A percentile compares a stretch with the other conserved stretches of the same genome.
Evolutionary conservation across 1,140 invertebrate species (phyloP).

Genomic region (Sarcophaga bullata): DNA sequence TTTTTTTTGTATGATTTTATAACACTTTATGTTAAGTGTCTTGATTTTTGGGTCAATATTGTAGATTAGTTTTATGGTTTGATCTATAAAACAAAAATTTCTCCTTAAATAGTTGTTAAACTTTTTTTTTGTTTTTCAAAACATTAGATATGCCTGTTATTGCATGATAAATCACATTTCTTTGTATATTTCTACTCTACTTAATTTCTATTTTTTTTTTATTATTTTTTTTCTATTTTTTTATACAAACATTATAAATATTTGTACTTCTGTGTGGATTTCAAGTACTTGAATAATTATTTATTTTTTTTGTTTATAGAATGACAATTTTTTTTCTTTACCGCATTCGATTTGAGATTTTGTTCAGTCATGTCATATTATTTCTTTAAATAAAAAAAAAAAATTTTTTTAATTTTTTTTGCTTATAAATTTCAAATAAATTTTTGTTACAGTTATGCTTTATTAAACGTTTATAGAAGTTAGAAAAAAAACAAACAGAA

Average conservation of each 20-base stretch:
- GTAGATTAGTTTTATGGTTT: no score
- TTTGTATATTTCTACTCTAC: neutral
- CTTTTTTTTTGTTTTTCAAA: neutral
- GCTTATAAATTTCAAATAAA: neutral
- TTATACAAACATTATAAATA: no score
- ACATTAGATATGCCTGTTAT: neutral
- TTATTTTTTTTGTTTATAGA: neutral
- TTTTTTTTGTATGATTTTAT: neutral
- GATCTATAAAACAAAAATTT: neutral
- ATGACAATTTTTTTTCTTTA: neutral
- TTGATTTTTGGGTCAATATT: slow-evolving; percentile 19
- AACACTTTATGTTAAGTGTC: slow-evolving; percentile 26
- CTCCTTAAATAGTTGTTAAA: slow-evolving; percentile 1
- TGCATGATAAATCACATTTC: slow-evolving; percentile 13
- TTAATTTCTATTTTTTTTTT: neutral
- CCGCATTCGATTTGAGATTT: no score
- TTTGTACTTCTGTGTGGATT: no score
- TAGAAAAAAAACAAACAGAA: no score
- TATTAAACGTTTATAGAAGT: neutral
- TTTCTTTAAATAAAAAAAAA: no score
- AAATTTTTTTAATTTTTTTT: neutral
- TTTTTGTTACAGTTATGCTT: slow-evolving; percentile 21
- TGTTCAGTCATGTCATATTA: no score
- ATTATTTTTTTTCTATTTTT: neutral
- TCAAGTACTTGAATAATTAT: neutral